Conservation (phyloP, 1,140 invertebrate genomes). For the honey bee (Apis mellifera) region DNA sequence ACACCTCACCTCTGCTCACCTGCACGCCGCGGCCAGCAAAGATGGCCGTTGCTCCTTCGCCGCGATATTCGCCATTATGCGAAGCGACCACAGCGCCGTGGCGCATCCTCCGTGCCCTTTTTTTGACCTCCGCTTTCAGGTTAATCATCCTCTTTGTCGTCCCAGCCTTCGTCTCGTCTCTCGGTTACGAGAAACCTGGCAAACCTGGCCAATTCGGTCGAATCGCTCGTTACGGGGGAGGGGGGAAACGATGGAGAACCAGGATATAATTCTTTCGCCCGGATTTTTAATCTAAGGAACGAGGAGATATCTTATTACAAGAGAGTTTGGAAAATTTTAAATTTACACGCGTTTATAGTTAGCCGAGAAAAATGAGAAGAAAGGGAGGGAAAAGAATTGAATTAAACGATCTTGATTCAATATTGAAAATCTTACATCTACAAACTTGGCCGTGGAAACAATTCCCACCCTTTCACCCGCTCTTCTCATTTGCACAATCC, state of each 20-base stretch:
- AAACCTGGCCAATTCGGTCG: conserved; percentile 32
- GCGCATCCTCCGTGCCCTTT: conserved; percentile 56
- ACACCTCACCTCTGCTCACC: conserved; percentile 62
- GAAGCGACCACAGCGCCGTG: conserved; percentile 25
- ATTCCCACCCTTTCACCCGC: too few relatives aligned
- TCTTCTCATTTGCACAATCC: too few relatives aligned
- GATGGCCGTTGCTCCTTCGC: conserved; percentile 67
- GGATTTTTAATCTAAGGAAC: neutral
- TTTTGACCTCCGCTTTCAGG: conserved; percentile 58
- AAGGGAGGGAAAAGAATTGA: too few relatives aligned
- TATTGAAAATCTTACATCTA: too few relatives aligned
- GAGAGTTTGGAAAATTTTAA: too few relatives aligned
- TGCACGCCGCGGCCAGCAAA: conserved; percentile 59
- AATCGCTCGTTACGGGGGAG: conserved; percentile 9
- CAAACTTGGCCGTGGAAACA: too few relatives aligned
- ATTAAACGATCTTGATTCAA: too few relatives aligned
- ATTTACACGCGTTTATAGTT: too few relatives aligned
- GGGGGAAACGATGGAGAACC: neutral
- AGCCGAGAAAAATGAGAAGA: too few relatives aligned
- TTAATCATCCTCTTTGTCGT: conserved; percentile 71
- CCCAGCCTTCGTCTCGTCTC: conserved; percentile 48
- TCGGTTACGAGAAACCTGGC: conserved; percentile 31
- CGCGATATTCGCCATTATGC: conserved; percentile 61
- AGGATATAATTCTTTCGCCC: neutral
- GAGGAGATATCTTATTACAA: too few relatives aligned